Conservation (phyloP, 2,797 vertebrate genomes). For the Periparus ater region DNA sequence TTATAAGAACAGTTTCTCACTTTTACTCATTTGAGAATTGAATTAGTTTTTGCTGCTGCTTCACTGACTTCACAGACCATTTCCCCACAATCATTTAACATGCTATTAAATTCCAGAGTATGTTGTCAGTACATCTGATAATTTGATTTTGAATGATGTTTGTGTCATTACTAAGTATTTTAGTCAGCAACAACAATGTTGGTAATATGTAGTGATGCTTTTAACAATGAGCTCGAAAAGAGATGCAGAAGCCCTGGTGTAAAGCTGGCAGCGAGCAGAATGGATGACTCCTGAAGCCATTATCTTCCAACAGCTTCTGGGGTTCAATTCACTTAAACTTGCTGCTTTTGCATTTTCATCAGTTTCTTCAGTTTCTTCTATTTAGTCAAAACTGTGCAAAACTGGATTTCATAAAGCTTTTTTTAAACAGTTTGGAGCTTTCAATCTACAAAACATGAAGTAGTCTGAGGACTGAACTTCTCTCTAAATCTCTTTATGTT, state of each 20-base stretch:
- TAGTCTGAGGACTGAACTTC: neutral
- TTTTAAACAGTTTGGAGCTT: neutral
- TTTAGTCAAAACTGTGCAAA: constrained; percentile 34
- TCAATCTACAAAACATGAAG: neutral
- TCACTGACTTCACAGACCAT: constrained; percentile 82
- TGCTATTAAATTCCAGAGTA: constrained; percentile 78
- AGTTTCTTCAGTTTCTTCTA: constrained; percentile 35
- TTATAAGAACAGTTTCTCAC: constrained; percentile 72
- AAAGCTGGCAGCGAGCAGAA: constrained; percentile 34
- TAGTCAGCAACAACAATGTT: constrained; percentile 75
- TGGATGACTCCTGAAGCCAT: constrained; percentile 46
- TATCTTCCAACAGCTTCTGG: constrained; percentile 40
- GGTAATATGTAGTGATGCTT: constrained; percentile 49
- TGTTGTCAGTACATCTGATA: constrained; percentile 80
- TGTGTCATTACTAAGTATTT: constrained; percentile 82
- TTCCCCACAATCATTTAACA: constrained; percentile 83
- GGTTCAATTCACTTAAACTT: constrained; percentile 57
- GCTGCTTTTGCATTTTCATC: constrained; percentile 21
- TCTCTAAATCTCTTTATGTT: neutral
- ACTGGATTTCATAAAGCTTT: constrained; percentile 2
- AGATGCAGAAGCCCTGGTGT: constrained; percentile 24
- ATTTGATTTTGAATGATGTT: constrained; percentile 89
- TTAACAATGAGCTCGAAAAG: constrained; percentile 57
- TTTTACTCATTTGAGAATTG: constrained; percentile 80
- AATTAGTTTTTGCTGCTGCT: constrained; percentile 78